Conservation (phyloP, 2,888 invertebrate species). For the Aromia moschata region DNA sequence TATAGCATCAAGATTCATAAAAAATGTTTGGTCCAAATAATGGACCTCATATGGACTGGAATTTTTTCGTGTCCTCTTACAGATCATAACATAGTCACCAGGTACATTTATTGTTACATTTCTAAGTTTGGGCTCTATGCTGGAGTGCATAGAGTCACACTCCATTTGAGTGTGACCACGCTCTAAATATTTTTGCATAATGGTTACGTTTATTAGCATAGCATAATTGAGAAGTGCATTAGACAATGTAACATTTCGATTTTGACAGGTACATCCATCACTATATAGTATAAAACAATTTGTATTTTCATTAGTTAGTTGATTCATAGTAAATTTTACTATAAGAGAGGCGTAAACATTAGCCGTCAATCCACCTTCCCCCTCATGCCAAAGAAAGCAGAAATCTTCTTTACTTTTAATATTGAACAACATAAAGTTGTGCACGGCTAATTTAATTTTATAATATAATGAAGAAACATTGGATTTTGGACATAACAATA, state of each 20-base stretch:
- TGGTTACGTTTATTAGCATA: not conserved
- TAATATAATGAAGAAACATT: too few relatives aligned
- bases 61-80: constrained; percentile 3
- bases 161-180: constrained; percentile 14
- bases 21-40: constrained; percentile 3
- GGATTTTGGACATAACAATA: too few relatives aligned
- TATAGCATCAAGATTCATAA: constrained; percentile 5
- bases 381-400: too few relatives aligned
- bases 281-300: constrained; percentile 9
- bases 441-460: too few relatives aligned
- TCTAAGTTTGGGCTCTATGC: not conserved
- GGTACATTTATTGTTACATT: constrained; percentile 10
- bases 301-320: constrained; percentile 4
- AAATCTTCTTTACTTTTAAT: too few relatives aligned
- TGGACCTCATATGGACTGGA: constrained; percentile 7
- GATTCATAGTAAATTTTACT: not conserved
- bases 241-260: not conserved
- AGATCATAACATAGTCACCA: constrained; percentile 5
- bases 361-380: too few relatives aligned
- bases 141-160: too few relatives aligned
- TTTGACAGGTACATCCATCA: constrained; percentile 5
- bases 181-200: constrained; percentile 13
- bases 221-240: too few relatives aligned
- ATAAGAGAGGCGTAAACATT: too few relatives aligned
- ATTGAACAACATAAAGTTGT: too few relatives aligned